These are phyloP conservation scores for Heliconius hewitsoni DNA, from an alignment of 1,140 invertebrate species.

Conservation along the genomic window DNA sequence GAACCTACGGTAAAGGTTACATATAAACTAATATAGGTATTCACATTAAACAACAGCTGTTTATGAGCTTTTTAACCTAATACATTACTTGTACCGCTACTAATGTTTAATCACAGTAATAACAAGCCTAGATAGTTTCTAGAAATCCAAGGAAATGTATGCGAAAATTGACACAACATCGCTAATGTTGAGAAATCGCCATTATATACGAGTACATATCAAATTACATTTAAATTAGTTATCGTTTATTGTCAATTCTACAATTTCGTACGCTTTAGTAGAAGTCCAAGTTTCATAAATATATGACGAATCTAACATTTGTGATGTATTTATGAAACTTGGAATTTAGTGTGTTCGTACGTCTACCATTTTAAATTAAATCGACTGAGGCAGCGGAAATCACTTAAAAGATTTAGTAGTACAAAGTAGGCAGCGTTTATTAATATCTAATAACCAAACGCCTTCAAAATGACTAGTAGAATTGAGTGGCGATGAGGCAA, in stretches of 20 bases:
- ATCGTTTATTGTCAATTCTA: not conserved
- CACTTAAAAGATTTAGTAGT: slow-evolving; percentile 30
- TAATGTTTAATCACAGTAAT: slow-evolving; percentile 15
- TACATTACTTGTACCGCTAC: slow-evolving; percentile 7
- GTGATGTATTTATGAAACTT: not conserved
- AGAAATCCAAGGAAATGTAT: not conserved
- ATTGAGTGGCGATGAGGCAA: slow-evolving; percentile 29
- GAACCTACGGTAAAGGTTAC: slow-evolving; percentile 58
- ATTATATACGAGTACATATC: not conserved
- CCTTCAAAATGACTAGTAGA: slow-evolving; percentile 35
- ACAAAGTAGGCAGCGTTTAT: slow-evolving; percentile 37
- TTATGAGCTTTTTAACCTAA: not conserved
- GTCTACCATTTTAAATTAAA: slow-evolving; percentile 46
- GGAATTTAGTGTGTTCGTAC: not conserved
- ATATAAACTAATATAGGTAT: slow-evolving; percentile 27
- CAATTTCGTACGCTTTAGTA: not conserved
- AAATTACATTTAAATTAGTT: slow-evolving; percentile 2
- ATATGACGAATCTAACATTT: too few species aligned
- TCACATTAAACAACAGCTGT: slow-evolving; percentile 8
- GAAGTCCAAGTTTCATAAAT: not conserved
- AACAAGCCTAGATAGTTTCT: slow-evolving; percentile 10
- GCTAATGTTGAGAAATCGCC: not conserved
- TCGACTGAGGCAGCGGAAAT: slow-evolving; percentile 53
- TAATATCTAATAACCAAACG: slow-evolving; percentile 38
- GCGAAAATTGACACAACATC: not conserved